Evolutionary conservation across 2,113 vertebrate species (phyloP), one percentile per base, ranked within the genome.

Genomic region (Thalassarche chlororhynchos): DNA sequence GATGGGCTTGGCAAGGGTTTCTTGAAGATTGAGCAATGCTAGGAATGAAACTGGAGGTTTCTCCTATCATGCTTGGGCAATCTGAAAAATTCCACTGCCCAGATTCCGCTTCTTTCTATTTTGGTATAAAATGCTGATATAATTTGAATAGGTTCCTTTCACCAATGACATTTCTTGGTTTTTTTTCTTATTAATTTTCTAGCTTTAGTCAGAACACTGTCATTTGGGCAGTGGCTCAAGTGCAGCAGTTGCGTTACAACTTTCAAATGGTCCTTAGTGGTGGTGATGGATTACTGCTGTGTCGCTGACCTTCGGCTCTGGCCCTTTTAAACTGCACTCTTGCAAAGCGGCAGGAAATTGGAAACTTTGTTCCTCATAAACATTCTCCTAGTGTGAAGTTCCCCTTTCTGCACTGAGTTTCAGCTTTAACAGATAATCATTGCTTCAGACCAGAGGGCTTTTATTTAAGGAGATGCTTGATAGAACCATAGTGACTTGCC

Each of bases 31-130:
- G 77, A 81, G 32, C 51, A 40, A 52, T 70, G 51, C 17, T 38
- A 31, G 66, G 38, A 54, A 32, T 54, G 57, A 87, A 70, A 15
- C 20, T 47, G 42, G 64, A 58, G n/a, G 5, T 26, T 29, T 82
- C 16, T 65, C 9, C n/a, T 82, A 2, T 28, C 0, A 0, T 62
- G 28, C 55, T 52, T 57, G 24, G 31, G 34, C 49, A 61, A 7
- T 38, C 34, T 61, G 52, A 68, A 87, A 81, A 79, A 38, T 57
- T 61, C 36, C 10, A 7, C 18, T 86, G 40, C 28, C 17, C 24
- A 24, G 15, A 14, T 31, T 44, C 14, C 4, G 5, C 28, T 55
- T 69, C 40, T 77, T 54, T 58, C 31, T 36, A 5, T 28, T 6
- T 61, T 61, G 24, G 13, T 84, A 21, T 87, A 34, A 81, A 94